Evolutionary conservation across 53 echinoderm and acorn worm species (phyloP).

Genomic region (Henricia sp.): DNA sequence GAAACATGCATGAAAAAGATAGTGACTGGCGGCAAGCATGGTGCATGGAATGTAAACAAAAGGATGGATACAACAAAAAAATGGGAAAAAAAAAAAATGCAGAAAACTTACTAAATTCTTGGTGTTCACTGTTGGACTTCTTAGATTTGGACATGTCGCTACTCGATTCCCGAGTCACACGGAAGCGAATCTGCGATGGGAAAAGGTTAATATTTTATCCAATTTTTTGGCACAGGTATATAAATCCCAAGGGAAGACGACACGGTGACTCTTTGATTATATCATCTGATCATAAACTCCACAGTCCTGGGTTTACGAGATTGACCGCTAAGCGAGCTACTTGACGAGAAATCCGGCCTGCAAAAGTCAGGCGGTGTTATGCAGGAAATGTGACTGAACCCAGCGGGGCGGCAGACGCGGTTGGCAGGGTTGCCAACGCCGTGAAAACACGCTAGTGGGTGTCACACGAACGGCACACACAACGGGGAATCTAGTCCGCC

Average conservation of each 20-base stretch:
- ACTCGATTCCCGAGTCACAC: conserved; percentile 47
- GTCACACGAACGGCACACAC: not conserved
- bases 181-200: conserved; percentile 46
- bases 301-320: not conserved
- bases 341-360: not conserved
- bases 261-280: conserved; percentile 39
- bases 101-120: conserved; percentile 34
- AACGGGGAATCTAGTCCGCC: not conserved
- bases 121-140: conserved; percentile 40
- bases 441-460: not conserved
- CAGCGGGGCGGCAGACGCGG: conserved; percentile 36
- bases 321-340: not conserved
- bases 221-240: not conserved
- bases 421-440: not conserved
- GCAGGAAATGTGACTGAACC: conserved; percentile 24
- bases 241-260: conserved; percentile 27
- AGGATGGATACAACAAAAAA: no score
- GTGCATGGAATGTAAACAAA: no score
- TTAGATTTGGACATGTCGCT: conserved; percentile 58
- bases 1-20: no score
- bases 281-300: not conserved
- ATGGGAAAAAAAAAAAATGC: not conserved
- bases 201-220: conserved; percentile 41
- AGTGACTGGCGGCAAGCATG: no score
- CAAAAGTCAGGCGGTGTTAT: conserved; percentile 11